A percentile compares a stretch with the other conserved stretches of the same genome.
Evolutionary conservation across 2,113 vertebrate species (phyloP).

Genomic region (Malaclemys terrapin): DNA sequence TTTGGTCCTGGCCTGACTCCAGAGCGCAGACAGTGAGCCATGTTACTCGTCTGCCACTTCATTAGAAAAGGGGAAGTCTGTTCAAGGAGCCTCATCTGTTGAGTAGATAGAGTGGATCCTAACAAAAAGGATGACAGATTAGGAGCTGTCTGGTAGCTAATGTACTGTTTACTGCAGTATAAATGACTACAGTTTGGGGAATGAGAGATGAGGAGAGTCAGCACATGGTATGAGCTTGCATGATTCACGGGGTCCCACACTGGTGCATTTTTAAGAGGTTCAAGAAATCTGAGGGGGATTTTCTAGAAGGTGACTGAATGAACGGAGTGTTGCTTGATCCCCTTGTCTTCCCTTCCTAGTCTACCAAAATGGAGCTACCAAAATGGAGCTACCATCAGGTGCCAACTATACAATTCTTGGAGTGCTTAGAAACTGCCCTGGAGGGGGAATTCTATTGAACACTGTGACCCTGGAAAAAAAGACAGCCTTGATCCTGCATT

Average conservation of each 20-base stretch:
- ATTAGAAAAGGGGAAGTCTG: constrained; percentile 51
- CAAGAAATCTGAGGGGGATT: neutral
- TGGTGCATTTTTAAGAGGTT: neutral
- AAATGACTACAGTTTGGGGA: constrained; percentile 69
- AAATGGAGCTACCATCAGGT: neutral
- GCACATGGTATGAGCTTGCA: neutral
- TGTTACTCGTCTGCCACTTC: constrained; percentile 37
- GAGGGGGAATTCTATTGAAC: neutral
- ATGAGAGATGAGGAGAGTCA: constrained; percentile 60
- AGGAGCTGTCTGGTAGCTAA: constrained; percentile 75
- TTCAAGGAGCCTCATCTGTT: constrained; percentile 56
- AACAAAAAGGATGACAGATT: constrained; percentile 76
- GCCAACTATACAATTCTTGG: neutral
- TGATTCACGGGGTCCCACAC: constrained; percentile 39
- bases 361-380: neutral
- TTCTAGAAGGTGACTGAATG: neutral
- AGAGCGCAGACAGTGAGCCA: constrained; percentile 33
- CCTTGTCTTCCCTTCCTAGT: neutral
- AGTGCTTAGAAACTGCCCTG: neutral
- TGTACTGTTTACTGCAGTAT: constrained; percentile 78
- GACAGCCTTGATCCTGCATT: neutral
- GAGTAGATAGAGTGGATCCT: constrained; percentile 64
- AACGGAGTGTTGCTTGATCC: neutral
- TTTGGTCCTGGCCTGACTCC: neutral
- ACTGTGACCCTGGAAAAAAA: neutral